phyloP scores from a whole-genome alignment of 2,797 vertebrate genomes.

The Antrozous pallidus region DNA sequence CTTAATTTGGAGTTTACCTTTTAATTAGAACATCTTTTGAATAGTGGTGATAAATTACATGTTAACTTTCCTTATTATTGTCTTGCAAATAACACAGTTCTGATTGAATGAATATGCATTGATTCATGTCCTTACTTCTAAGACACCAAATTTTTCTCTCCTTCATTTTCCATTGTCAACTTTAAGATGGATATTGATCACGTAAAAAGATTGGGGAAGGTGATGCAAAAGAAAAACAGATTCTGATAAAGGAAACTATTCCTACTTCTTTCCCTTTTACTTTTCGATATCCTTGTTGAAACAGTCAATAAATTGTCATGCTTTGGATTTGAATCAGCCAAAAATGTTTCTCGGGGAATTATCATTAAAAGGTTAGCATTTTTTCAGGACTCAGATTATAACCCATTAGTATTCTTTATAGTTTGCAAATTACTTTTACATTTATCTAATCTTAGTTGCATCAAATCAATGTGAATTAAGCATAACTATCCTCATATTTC shows the following conservation, averaged over 20 bases:
- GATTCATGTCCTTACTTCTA: not conserved
- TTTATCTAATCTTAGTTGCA: not conserved
- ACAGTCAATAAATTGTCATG: not conserved
- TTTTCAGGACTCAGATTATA: not conserved
- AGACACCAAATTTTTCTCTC: not conserved
- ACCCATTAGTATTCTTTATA: not conserved
- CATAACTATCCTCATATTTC: not conserved
- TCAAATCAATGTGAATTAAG: not conserved
- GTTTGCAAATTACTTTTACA: not conserved
- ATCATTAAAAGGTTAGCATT: not conserved
- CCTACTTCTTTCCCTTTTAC: not conserved
- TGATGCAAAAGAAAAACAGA: not conserved
- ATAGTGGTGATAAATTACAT: not conserved
- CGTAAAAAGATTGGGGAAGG: not conserved
- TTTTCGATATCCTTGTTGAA: not conserved
- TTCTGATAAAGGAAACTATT: not conserved
- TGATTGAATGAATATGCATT: not conserved
- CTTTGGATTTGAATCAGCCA: not conserved
- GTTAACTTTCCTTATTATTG: not conserved
- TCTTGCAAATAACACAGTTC: not conserved
- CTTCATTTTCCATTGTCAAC: not conserved
- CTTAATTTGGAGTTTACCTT: conserved; percentile 18
- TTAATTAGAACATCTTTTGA: conserved; percentile 50
- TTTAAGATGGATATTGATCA: not conserved
- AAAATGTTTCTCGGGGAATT: not conserved